These are phyloP conservation scores for Nettapus auritus DNA, from an alignment of 2,113 vertebrate species.

Conservation along the genomic window DNA sequence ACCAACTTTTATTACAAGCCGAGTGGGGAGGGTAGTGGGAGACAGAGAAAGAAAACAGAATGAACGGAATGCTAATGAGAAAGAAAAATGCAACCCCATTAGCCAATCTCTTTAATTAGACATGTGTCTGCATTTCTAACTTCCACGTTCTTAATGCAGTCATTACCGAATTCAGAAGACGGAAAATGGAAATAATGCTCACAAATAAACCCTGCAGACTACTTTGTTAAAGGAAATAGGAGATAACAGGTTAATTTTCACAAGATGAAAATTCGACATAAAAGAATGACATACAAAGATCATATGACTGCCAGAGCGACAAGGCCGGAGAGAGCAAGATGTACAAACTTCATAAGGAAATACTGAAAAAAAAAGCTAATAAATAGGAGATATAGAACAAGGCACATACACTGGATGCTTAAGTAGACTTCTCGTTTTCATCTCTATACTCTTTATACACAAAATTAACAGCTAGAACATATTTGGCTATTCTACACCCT, in stretches of 20 bases:
- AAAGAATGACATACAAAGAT: neutral
- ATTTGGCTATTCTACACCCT: neutral
- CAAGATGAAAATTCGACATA: neutral
- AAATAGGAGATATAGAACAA: neutral
- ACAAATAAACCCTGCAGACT: neutral
- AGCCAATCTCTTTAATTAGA: slow-evolving; percentile 54
- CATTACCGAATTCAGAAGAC: neutral
- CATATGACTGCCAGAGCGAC: neutral
- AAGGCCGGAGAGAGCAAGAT: accelerated
- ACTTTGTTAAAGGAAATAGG: neutral
- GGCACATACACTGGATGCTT: neutral
- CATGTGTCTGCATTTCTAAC: neutral
- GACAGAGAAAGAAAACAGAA: slow-evolving; percentile 51
- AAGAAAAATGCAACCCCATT: neutral
- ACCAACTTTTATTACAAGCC: slow-evolving; percentile 51
- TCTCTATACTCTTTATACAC: neutral
- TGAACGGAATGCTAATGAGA: slow-evolving; percentile 48
- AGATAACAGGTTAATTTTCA: neutral
- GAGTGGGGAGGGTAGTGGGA: slow-evolving; percentile 45
- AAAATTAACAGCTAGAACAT: neutral
- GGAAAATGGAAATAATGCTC: neutral
- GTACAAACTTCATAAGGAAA: neutral
- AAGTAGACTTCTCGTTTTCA: neutral
- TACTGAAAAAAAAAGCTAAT: neutral
- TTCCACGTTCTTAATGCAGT: slow-evolving; percentile 45